A percentile compares a stretch with the other conserved stretches of the same genome.
Conservation (phyloP, 2,888 invertebrate species). For the Melieria crassipennis region DNA sequence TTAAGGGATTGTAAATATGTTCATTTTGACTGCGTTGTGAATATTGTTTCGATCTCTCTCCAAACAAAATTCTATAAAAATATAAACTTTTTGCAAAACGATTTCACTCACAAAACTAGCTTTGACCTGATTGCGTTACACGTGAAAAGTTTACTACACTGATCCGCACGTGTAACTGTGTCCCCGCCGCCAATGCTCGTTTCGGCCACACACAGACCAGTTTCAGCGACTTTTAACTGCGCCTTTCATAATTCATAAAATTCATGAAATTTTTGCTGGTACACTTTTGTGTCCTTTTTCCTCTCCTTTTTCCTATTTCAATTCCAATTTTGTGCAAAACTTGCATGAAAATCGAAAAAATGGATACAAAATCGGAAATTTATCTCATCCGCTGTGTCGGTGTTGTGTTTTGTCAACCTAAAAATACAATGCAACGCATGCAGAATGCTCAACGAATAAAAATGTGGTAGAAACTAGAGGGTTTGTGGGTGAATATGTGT, state of each 20-base stretch:
- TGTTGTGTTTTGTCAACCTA: not conserved
- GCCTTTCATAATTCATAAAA: slow-evolving; percentile 18
- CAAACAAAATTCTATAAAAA: too few relatives aligned
- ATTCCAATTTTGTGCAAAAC: not conserved
- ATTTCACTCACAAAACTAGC: too few relatives aligned
- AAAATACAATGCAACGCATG: not conserved
- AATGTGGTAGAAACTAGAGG: not conserved
- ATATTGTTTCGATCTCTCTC: too few relatives aligned
- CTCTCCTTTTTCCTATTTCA: not conserved
- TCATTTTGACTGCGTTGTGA: too few relatives aligned
- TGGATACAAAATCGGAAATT: slow-evolving; percentile 21
- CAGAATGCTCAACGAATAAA: not conserved
- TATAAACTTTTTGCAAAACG: too few relatives aligned
- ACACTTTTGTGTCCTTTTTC: not conserved
- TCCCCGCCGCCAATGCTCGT: too few relatives aligned
- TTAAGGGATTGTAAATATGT: too few relatives aligned
- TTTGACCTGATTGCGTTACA: too few relatives aligned
- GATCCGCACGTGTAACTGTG: too few relatives aligned
- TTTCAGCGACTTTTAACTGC: not conserved
- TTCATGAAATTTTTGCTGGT: slow-evolving; percentile 14
- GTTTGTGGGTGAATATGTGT: not conserved
- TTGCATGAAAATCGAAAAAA: not conserved
- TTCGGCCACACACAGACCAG: not conserved
- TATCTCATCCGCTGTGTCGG: slow-evolving; percentile 16
- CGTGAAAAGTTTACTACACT: too few relatives aligned